phyloP scores from a whole-genome alignment of 2,113 vertebrate genomes.

The Dunckerocampus dactyliophorus region DNA sequence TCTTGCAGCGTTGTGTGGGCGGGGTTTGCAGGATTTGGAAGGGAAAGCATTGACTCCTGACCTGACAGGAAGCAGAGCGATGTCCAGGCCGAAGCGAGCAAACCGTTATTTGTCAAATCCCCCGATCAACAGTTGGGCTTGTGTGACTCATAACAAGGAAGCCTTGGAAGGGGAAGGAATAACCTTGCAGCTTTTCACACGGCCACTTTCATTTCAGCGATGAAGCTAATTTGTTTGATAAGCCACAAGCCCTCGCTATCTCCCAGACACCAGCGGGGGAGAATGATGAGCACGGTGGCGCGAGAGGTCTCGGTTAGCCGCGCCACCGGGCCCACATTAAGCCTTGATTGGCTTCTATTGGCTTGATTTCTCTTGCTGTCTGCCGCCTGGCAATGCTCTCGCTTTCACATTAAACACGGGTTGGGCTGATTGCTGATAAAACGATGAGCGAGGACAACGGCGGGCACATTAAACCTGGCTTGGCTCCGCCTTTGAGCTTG shows the following conservation, averaged over 20 bases:
- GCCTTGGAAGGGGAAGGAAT: slow-evolving; percentile 29
- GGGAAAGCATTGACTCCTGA: slow-evolving; percentile 34
- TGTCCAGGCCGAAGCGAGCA: slow-evolving; percentile 25
- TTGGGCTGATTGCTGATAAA: slow-evolving; percentile 51
- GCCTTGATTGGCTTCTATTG: slow-evolving; percentile 47
- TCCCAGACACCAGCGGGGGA: slow-evolving; percentile 41
- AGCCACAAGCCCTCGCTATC: slow-evolving; percentile 39
- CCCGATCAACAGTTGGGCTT: too few relatives aligned
- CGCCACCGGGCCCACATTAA: slow-evolving; percentile 48
- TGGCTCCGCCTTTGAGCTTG: slow-evolving; percentile 3
- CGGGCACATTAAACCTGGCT: slow-evolving; percentile 35
- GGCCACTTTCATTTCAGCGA: slow-evolving; percentile 37
- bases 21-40: slow-evolving; percentile 38
- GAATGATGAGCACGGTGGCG: slow-evolving; percentile 47
- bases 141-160: slow-evolving; percentile 33
- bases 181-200: slow-evolving; percentile 32
- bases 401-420: slow-evolving; percentile 47
- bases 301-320: slow-evolving; percentile 39
- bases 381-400: slow-evolving; percentile 46
- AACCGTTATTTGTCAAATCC: slow-evolving; percentile 16
- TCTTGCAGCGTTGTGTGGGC: slow-evolving; percentile 39
- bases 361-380: slow-evolving; percentile 54
- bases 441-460: slow-evolving; percentile 25
- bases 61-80: slow-evolving; percentile 17
- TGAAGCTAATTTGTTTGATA: slow-evolving; percentile 62